These are phyloP conservation scores for Arctia plantaginis DNA, from an alignment of 2,888 invertebrate species.

Conservation along the genomic window DNA sequence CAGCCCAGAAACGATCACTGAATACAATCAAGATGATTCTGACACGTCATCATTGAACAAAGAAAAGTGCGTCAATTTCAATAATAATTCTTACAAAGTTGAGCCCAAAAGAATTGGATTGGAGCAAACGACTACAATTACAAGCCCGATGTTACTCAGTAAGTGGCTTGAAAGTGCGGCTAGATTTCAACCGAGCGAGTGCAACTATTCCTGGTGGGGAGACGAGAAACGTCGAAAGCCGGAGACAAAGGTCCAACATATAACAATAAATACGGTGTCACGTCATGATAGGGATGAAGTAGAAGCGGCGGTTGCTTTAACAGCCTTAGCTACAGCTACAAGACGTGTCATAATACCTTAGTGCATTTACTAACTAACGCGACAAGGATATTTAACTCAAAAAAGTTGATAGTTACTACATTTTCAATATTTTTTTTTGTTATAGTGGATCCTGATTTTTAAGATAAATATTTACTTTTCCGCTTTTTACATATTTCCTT, in stretches of 20 bases:
- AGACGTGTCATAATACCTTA: conserved; percentile 70
- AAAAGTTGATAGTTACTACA: background rate
- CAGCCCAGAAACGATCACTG: conserved; percentile 65
- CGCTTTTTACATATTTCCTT: background rate
- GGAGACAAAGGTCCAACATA: conserved; percentile 63
- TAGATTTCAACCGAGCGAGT: conserved; percentile 90
- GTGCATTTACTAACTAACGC: conserved; percentile 7
- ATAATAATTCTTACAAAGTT: conserved; percentile 73
- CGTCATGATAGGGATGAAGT: conserved; percentile 90
- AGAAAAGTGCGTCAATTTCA: conserved; percentile 70
- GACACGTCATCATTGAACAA: conserved; percentile 68
- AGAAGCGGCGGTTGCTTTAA: conserved; percentile 91
- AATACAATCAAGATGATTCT: conserved; percentile 69
- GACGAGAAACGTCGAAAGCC: conserved; percentile 71
- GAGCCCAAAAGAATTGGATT: conserved; percentile 51
- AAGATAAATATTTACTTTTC: background rate
- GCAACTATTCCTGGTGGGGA: conserved; percentile 90
- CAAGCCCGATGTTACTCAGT: conserved; percentile 88
- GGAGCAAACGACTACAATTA: conserved; percentile 71
- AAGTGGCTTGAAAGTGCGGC: conserved; percentile 93
- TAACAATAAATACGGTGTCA: conserved; percentile 63
- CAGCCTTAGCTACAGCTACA: conserved; percentile 87
- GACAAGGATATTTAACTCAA: background rate
- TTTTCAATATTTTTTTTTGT: background rate
- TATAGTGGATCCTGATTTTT: background rate